Percentiles rank a stretch among this genome's conserved stretches.
phyloP scores from a whole-genome alignment of 1,140 invertebrate genomes.

The Lordiphosa collinella region DNA sequence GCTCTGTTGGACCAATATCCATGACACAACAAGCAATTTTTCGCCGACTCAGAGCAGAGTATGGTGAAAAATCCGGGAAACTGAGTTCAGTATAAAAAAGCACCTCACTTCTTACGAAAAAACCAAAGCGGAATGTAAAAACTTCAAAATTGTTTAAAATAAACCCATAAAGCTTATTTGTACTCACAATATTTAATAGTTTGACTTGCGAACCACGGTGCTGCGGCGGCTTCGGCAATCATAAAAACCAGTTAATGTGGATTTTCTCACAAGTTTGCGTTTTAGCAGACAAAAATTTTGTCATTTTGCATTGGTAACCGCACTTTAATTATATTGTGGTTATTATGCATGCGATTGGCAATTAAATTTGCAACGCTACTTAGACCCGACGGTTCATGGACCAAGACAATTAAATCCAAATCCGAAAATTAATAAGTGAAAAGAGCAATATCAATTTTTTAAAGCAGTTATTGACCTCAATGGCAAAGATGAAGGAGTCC shows the following conservation, averaged over 20 bases:
- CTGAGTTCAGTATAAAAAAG: too few species aligned
- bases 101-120: too few species aligned
- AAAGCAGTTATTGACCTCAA: constrained; percentile 13
- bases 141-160: too few species aligned
- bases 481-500: constrained; percentile 9
- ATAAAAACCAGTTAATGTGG: constrained; percentile 12
- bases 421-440: constrained; percentile 2
- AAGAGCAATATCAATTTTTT: constrained; percentile 12
- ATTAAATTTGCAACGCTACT: constrained; percentile 13
- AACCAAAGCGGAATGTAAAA: too few species aligned
- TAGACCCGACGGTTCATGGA: neutral
- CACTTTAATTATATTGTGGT: constrained; percentile 21
- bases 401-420: constrained; percentile 6
- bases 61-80: too few species aligned
- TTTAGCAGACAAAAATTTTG: constrained; percentile 2
- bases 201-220: too few species aligned
- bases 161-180: too few species aligned
- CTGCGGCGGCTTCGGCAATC: neutral
- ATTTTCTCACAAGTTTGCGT: constrained; percentile 7
- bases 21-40: too few species aligned
- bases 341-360: constrained; percentile 6
- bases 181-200: too few species aligned
- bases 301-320: constrained; percentile 9
- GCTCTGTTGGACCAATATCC: too few species aligned
- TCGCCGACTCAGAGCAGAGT: too few species aligned